phyloP scores from a whole-genome alignment of 1,140 invertebrate genomes.

The Sarcophaga bullata region DNA sequence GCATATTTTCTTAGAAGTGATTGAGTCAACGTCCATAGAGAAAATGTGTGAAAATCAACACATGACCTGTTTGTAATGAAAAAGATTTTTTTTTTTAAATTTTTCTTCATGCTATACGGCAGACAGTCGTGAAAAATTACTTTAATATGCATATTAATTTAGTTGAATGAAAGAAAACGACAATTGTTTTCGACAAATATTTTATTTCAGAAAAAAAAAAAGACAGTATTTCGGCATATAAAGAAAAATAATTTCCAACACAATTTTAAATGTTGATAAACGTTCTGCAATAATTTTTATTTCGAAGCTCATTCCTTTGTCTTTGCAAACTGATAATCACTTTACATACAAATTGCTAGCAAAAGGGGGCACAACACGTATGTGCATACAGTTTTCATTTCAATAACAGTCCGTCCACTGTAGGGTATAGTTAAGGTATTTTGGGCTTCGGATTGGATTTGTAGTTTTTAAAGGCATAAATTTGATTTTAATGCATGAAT shows the following conservation, averaged over 20 bases:
- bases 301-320: not conserved
- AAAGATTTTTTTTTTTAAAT: no score
- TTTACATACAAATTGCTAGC: conserved; percentile 32
- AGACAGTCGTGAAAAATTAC: not conserved
- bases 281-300: conserved; percentile 26
- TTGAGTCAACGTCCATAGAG: not conserved
- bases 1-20: conserved; percentile 18
- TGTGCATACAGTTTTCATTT: not conserved
- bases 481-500: no score
- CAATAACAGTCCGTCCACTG: no score
- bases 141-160: not conserved
- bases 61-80: conserved; percentile 23
- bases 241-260: conserved; percentile 23
- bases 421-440: no score
- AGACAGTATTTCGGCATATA: not conserved
- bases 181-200: no score
- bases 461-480: no score
- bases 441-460: no score
- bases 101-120: not conserved
- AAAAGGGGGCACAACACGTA: not conserved
- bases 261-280: conserved; percentile 21
- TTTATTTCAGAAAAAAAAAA: not conserved
- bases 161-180: not conserved
- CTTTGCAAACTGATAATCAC: conserved; percentile 31
- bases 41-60: conserved; percentile 35